Conservation (phyloP, 2,888 invertebrate species). For the Phanerotoma sp. region DNA sequence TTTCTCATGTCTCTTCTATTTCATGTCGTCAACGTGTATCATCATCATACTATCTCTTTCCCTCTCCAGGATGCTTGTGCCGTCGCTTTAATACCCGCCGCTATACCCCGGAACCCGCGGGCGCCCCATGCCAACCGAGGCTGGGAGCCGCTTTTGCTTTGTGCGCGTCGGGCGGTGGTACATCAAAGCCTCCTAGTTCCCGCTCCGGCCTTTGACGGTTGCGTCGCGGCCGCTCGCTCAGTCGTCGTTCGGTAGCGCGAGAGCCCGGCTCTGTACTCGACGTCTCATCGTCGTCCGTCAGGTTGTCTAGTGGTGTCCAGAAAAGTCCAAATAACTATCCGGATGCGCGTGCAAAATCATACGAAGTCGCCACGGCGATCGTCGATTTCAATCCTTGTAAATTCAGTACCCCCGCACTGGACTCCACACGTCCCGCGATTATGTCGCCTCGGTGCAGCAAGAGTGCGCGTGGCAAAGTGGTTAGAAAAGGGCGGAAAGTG, state of each 20-base stretch:
- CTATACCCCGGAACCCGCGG: conserved; percentile 37
- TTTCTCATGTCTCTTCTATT: too few relatives aligned
- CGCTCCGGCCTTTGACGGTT: conserved; percentile 56
- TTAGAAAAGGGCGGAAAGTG: conserved; percentile 36
- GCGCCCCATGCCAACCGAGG: conserved; percentile 48
- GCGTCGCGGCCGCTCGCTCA: conserved; percentile 55
- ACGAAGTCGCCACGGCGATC: not conserved
- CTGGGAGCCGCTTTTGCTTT: conserved; percentile 54
- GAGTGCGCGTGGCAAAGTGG: conserved; percentile 36
- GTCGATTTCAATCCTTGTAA: not conserved
- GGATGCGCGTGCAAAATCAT: conserved; percentile 20
- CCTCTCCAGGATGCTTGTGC: conserved; percentile 34
- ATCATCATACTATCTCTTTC: conserved; percentile 32
- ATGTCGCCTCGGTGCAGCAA: conserved; percentile 30
- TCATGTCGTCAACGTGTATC: conserved; percentile 8
- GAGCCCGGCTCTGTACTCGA: conserved; percentile 50
- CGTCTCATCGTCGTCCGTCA: conserved; percentile 62
- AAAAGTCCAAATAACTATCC: conserved; percentile 12
- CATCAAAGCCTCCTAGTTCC: conserved; percentile 56
- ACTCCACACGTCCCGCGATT: not conserved
- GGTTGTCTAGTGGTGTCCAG: conserved; percentile 60
- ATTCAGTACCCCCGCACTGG: not conserved
- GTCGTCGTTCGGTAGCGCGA: conserved; percentile 56
- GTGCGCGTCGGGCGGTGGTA: conserved; percentile 56
- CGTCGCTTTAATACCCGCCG: conserved; percentile 31